These are phyloP conservation scores for Scaptomyza reducta DNA, from an alignment of 2,888 invertebrate genomes.

Conservation along the genomic window DNA sequence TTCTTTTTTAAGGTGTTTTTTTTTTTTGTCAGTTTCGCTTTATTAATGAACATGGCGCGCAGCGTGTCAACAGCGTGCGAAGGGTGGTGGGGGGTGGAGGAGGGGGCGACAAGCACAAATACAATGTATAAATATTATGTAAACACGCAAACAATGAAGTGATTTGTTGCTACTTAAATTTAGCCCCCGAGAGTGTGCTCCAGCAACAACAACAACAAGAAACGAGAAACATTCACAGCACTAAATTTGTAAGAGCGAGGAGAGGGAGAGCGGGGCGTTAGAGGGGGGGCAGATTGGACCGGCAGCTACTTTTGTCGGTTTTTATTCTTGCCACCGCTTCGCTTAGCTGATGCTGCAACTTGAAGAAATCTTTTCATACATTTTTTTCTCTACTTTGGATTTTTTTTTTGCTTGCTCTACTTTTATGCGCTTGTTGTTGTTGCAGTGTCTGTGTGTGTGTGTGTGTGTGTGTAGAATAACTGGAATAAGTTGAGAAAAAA, in stretches of 20 bases:
- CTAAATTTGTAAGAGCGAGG: no score
- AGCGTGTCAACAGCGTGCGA: conserved; percentile 59
- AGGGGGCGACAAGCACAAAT: conserved; percentile 18
- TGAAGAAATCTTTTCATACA: conserved; percentile 50
- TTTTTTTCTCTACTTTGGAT: not conserved
- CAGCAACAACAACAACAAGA: conserved; percentile 35
- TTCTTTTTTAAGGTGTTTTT: not conserved
- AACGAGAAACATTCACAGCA: conserved; percentile 8
- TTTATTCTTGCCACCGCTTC: conserved; percentile 4
- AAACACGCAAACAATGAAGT: conserved; percentile 79
- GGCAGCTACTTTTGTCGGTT: conserved; percentile 18
- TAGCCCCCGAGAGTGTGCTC: conserved; percentile 58
- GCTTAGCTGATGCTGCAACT: conserved; percentile 61
- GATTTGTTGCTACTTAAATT: conserved; percentile 81
- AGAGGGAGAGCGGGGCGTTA: not conserved
- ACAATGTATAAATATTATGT: conserved; percentile 79
- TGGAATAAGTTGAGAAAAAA: conserved; percentile 66
- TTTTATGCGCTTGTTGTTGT: conserved; percentile 21
- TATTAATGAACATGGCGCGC: conserved; percentile 71
- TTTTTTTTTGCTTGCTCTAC: conserved; percentile 49
- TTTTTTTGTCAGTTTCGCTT: conserved; percentile 53
- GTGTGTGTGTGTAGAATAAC: conserved; percentile 35
- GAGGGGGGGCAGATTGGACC: not conserved
- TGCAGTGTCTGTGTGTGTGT: conserved; percentile 1
- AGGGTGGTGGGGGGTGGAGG: not conserved